These are phyloP conservation scores for Hypercompe scribonia DNA, from an alignment of 2,888 invertebrate genomes.

Conservation along the genomic window DNA sequence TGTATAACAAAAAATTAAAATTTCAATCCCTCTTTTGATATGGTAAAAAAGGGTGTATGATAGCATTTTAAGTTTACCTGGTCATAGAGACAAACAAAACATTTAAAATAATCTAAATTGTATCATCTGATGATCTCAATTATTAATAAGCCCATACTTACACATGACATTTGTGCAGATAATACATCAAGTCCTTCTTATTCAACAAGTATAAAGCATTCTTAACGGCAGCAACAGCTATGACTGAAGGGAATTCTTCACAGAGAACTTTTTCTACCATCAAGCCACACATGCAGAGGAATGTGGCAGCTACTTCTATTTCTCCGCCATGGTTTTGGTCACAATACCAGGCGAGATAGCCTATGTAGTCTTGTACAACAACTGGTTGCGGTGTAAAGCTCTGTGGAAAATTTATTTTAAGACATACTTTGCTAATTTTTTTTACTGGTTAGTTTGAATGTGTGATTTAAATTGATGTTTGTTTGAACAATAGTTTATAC, in stretches of 20 bases:
- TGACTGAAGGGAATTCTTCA: constrained; percentile 67
- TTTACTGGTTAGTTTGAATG: too few relatives aligned
- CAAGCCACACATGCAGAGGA: constrained; percentile 69
- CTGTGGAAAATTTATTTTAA: constrained; percentile 50
- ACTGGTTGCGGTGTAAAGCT: constrained; percentile 70
- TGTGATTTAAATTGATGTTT: too few relatives aligned
- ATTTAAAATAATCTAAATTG: background rate
- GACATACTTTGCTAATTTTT: background rate
- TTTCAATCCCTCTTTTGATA: too few relatives aligned
- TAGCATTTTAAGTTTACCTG: too few relatives aligned
- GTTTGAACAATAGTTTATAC: too few relatives aligned
- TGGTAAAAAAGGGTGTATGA: too few relatives aligned
- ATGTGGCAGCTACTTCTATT: constrained; percentile 71
- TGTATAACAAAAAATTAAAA: too few relatives aligned
- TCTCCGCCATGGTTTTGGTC: constrained; percentile 59
- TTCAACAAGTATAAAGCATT: constrained; percentile 66
- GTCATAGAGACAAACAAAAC: too few relatives aligned
- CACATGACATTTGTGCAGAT: constrained; percentile 60
- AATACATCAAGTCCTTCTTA: constrained; percentile 54
- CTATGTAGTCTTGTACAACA: constrained; percentile 72
- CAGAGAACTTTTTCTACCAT: constrained; percentile 66
- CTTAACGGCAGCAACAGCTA: constrained; percentile 68
- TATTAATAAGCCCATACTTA: constrained; percentile 51
- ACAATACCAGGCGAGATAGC: constrained; percentile 72
- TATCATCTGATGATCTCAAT: background rate